Base-by-base conservation (phyloP, 2,888 invertebrate species). In the Tipula vernalis region DNA sequence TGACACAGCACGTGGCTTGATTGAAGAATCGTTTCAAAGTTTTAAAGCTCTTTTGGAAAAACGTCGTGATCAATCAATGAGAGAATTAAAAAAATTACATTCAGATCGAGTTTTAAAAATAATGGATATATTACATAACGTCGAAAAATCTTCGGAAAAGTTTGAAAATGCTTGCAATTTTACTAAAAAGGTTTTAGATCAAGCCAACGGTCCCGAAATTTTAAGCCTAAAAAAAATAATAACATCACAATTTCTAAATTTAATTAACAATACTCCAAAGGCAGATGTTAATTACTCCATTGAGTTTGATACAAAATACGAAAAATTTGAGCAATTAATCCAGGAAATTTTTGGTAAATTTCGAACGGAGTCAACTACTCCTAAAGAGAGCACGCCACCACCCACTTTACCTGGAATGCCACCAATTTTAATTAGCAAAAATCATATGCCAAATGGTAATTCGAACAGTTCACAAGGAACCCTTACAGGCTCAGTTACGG, bases 151-250 rank as follows among this genome's bases (percentile, higher is more conserved):
- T 4, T 95, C 96, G 88, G 96, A 95, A 88, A 95, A 96, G 89
- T 95, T 98, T 88, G 96, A 97, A 89, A 96, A 96, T 90, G 97
- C 97, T 10, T 96, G 96, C 90, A 95, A 95, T 89, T 98, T 97
- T 90, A 95, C 97, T 0, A 94, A 95, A 15, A 94, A 96, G 88
- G 93, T 98, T 85, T 92, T 98, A 87, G 95, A 96, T 88, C 95
- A 96, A 89, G 97, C 97, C 39, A 97, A 97, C 90, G 95, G 96
- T 39, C 94, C 95, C 5, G 97, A 98, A 92, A 95, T 97, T 89
- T 94, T 98, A 88, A 94, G 96, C 90, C 92, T 98, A 90, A 96
- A 96, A 91, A 95, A 96, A 90, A 93, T 95, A 28, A 96, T 98
- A 36, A 93, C 94, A 84, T 93, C 94, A 18, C 97, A 97, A 90